Evolutionary conservation across 1,140 invertebrate genomes (phyloP).

Genomic region (Andricus grossulariae): DNA sequence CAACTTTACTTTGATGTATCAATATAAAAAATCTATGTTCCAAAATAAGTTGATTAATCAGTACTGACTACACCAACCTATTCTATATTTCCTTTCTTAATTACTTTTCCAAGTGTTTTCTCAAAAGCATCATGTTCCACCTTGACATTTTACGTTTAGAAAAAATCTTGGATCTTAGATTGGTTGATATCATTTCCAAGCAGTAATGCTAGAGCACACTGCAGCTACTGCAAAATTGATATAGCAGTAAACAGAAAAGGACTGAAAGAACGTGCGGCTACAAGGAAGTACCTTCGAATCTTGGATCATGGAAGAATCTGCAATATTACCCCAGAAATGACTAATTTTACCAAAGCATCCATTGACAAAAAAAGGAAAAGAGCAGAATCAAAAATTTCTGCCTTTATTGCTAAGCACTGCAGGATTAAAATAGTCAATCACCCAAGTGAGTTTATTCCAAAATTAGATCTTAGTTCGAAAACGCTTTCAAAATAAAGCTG

Average conservation of each 20-base stretch:
- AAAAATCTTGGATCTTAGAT: neutral
- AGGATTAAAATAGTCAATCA: conserved; percentile 20
- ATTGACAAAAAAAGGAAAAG: conserved; percentile 24
- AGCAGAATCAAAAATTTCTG: neutral
- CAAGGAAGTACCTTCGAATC: conserved; percentile 28
- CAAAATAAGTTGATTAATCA: no score
- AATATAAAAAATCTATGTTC: no score
- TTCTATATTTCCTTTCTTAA: no score
- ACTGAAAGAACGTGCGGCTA: neutral
- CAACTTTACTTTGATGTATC: no score
- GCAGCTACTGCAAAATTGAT: neutral
- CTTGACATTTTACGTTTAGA: no score
- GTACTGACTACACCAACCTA: no score
- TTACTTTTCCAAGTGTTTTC: no score
- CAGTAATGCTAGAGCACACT: neutral
- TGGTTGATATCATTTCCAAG: neutral
- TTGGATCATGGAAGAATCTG: neutral
- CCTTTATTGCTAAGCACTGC: conserved; percentile 5
- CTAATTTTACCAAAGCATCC: neutral
- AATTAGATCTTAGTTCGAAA: conserved; percentile 1
- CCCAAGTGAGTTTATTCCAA: neutral
- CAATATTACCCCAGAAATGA: neutral
- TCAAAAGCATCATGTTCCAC: no score
- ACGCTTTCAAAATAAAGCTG: neutral
- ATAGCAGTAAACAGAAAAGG: neutral